A percentile compares a stretch with the other conserved stretches of the same genome.
Conservation (phyloP, 2,888 invertebrate genomes). For the Eumacrocentrus americanus region DNA sequence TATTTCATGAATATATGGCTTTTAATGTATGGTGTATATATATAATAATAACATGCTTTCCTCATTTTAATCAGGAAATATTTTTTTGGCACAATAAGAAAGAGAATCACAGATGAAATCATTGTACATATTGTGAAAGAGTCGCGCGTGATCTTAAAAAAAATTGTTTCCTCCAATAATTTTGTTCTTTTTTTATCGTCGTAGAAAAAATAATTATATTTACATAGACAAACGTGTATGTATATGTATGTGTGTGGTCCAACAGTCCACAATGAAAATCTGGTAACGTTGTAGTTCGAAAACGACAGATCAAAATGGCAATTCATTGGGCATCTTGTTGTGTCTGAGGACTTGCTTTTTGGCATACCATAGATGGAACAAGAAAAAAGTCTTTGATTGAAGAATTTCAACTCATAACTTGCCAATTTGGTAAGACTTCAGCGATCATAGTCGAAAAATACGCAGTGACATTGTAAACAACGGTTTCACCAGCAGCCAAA, state of each 20-base stretch:
- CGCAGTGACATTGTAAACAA: constrained; percentile 58
- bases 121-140: constrained; percentile 48
- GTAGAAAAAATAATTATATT: constrained; percentile 56
- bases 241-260: constrained; percentile 39
- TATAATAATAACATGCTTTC: too few relatives aligned
- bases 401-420: constrained; percentile 52
- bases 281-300: too few relatives aligned
- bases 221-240: constrained; percentile 27
- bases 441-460: constrained; percentile 58
- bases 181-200: constrained; percentile 28
- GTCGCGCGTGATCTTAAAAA: constrained; percentile 25
- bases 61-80: constrained; percentile 40
- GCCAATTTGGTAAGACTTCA: constrained; percentile 57
- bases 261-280: not conserved
- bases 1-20: too few relatives aligned
- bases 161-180: constrained; percentile 30
- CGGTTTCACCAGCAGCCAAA: constrained; percentile 59
- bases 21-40: constrained; percentile 32
- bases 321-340: not conserved
- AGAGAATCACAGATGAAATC: constrained; percentile 60
- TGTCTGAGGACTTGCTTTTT: too few relatives aligned
- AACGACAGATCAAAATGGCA: too few relatives aligned
- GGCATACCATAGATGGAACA: too few relatives aligned
- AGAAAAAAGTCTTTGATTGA: not conserved
- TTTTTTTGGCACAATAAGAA: constrained; percentile 59